Evolutionary conservation across 2,113 vertebrate species (phyloP), one percentile per base, ranked within the genome.

Genomic region (Opisthocomus hoazin): DNA sequence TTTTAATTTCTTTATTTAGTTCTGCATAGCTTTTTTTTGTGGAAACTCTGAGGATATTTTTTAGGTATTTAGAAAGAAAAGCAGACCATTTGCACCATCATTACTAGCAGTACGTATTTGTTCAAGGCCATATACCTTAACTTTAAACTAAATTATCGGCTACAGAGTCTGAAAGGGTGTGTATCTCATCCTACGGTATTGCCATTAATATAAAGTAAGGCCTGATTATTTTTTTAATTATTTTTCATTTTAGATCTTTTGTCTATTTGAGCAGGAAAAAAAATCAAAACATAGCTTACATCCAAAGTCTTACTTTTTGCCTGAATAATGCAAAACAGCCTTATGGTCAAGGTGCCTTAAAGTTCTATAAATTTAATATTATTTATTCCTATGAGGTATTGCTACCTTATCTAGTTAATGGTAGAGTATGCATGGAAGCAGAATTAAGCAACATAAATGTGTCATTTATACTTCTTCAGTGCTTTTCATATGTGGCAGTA

Each of bases 11-110:
- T 15, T 22, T 26, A 6, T 65, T 80, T 27, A 11, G 12, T 16
- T 66, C 24, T 69, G 10, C 27, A 16, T 17, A 32, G 16, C 10
- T 60, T 69, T 68, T 30, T 21, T 68, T 30, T 21, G 7, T n/a
- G 30, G 11, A 27, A 84, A 50, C 4, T 26, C 17, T n/a, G 24
- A 23, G 24, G 19, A 26, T 60, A 4, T 68, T 39, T 53, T 36
- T 39, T 10, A 45, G 45, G 45, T 58, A 29, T 70, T 43, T 15
- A 4, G 9, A 30, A 20, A 45, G 27, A 50, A 45, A 63, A 93
- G 6, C 48, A 74, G 36, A 60, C 4, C 2, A 2, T 41, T 18
- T 23, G 23, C 65, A 34, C 6, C 13, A 21, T 27, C 0, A 0
- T 43, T 48, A n/a, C 7, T 30, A 46, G 15, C 34, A 77, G 19